Evolutionary conservation across 1,140 invertebrate species (phyloP), one percentile per base, ranked within the genome.

Genomic region (Philotrypesis tridentata): DNA sequence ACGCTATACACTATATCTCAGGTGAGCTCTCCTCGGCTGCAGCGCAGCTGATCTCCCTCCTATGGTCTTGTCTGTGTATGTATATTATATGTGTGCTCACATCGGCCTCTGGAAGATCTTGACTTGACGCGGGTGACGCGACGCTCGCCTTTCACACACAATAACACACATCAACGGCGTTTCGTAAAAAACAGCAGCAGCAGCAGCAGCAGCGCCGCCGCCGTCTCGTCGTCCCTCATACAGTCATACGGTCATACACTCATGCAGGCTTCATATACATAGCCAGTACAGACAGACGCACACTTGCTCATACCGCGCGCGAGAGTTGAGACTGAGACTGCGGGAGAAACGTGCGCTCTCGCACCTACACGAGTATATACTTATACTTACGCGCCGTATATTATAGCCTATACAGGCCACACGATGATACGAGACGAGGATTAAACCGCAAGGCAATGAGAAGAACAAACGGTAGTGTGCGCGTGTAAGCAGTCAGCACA

Each of bases 1-100:
- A 8, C 40, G 2, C 40, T 12, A 43, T 14, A 43, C 33, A 23
- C 70, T 5, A 17, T 70, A 33, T 73, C 25, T 4, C 9, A 67
- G 8, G 75, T 43, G 33, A n/a, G 37, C 37, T 40, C 37, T 40
- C 40, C 14, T 11, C 1, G 37, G 37, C 31, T 40, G 68, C n/a
- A 27, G 65, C 31, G 14, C 77, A 79, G 67, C 77, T 77, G 75
- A 77, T 77, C 72, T 61, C n/a, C 25, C 61, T 65, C 61, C 11
- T 12, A 7, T 25, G 61, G 12, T 27, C 61, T n/a, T n/a, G 14
- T n/a, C 2, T n/a, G n/a, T n/a, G 4, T 60, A 60, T 60, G 27
- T 2, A 25, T 70, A 11, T 70, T 17, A n/a, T n/a, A 23, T 29
- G 5, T n/a, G n/a, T n/a, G n/a, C n/a, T n/a, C n/a, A n/a, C n/a